Percentiles rank a stretch among this genome's conserved stretches.
Conservation (phyloP, 2,797 vertebrate genomes). For the Dicrostonyx torquatus region DNA sequence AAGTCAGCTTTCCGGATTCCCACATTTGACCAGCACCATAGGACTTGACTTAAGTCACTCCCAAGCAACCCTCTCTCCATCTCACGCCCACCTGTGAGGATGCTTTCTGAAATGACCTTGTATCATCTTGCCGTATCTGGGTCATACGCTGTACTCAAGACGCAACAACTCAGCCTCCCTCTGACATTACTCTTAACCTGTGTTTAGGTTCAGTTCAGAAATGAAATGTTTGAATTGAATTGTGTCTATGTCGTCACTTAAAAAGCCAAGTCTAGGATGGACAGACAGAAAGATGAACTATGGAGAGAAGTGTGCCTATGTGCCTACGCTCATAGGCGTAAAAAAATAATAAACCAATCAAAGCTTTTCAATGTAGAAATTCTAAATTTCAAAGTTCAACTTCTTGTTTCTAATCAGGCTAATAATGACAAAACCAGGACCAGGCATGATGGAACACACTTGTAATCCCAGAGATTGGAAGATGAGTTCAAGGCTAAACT, state of each 20-base stretch:
- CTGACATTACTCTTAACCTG: neutral
- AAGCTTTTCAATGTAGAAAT: slow-evolving; percentile 13
- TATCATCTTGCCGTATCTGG: neutral
- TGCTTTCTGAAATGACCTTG: neutral
- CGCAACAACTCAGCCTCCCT: neutral
- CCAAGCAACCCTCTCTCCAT: neutral
- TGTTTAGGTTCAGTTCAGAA: neutral
- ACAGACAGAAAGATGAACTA: neutral
- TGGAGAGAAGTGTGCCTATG: neutral
- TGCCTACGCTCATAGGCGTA: neutral
- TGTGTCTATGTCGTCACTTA: neutral
- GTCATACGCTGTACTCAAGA: neutral
- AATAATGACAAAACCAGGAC: slow-evolving; percentile 14
- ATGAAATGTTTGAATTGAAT: neutral
- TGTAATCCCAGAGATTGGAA: neutral
- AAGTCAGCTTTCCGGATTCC: neutral
- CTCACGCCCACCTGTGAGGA: too few relatives aligned
- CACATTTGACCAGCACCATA: too few relatives aligned
- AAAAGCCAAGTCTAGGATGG: slow-evolving; percentile 9
- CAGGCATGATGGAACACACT: neutral
- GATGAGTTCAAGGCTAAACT: neutral
- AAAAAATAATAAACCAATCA: neutral
- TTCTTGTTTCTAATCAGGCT: slow-evolving; percentile 9
- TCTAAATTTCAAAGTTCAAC: slow-evolving; percentile 56
- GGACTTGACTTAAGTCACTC: neutral